Percentiles rank a stretch among this genome's conserved stretches.
Evolutionary conservation across 2,888 invertebrate genomes (phyloP).

Genomic region (Drosophila picticornis): DNA sequence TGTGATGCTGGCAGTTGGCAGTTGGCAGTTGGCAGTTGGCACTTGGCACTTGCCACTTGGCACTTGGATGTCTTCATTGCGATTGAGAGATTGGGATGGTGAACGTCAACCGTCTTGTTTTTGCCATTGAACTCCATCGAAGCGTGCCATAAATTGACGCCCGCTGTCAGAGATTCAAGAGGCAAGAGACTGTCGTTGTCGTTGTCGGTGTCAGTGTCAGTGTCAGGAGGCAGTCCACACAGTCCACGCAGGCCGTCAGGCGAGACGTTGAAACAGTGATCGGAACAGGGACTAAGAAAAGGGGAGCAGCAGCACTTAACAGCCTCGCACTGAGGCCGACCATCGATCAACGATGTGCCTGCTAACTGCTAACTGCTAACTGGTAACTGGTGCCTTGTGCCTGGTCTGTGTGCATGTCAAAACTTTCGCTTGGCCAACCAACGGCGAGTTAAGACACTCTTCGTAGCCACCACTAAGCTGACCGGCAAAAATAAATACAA

Average conservation of each 20-base stretch:
- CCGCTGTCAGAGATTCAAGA: slow-evolving; percentile 54
- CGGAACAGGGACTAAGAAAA: slow-evolving; percentile 29
- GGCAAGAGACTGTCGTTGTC: slow-evolving; percentile 34
- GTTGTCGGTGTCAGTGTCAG: slow-evolving; percentile 22
- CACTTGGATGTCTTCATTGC: slow-evolving; percentile 67
- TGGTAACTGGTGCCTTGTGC: not conserved
- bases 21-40: not conserved
- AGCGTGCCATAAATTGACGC: slow-evolving; percentile 81
- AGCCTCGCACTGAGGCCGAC: slow-evolving; percentile 32
- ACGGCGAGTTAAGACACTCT: slow-evolving; percentile 4
- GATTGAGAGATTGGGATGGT: slow-evolving; percentile 33
- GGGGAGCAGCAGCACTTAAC: slow-evolving; percentile 53
- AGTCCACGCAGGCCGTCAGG: not conserved
- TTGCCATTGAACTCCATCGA: slow-evolving; percentile 74
- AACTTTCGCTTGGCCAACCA: slow-evolving; percentile 49
- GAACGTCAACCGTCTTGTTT: slow-evolving; percentile 14
- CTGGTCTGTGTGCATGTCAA: slow-evolving; percentile 22
- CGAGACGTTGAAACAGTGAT: slow-evolving; percentile 14
- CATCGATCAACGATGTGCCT: slow-evolving; percentile 54
- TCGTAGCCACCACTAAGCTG: not conserved
- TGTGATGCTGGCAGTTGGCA: not conserved
- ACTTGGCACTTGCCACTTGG: slow-evolving; percentile 13
- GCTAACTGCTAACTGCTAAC: too few species aligned
- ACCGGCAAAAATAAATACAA: not conserved
- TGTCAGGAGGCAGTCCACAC: not conserved